phyloP scores from a whole-genome alignment of 2,113 vertebrate species.

The Cinclus mexicanus region DNA sequence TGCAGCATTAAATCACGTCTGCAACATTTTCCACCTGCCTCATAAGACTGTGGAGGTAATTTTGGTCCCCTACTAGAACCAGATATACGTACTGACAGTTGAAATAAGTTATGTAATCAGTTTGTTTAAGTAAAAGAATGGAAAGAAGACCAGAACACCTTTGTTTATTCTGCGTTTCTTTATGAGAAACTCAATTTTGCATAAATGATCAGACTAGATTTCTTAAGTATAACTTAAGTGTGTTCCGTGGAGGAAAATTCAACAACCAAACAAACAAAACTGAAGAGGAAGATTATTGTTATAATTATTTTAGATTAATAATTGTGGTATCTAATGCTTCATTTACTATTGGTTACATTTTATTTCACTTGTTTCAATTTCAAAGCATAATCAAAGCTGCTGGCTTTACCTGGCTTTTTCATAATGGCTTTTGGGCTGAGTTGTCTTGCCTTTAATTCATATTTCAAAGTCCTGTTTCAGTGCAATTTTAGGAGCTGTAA shows the following conservation, averaged over 20 bases:
- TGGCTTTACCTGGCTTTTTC: slow-evolving; percentile 29
- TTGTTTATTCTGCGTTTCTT: not conserved
- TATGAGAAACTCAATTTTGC: not conserved
- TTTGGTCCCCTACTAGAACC: not conserved
- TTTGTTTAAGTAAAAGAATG: not conserved
- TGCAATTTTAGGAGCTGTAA: slow-evolving; percentile 13
- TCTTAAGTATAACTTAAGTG: not conserved
- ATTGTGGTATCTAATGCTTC: not conserved
- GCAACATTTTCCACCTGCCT: not conserved
- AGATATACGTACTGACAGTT: not conserved
- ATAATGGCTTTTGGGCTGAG: slow-evolving; percentile 33
- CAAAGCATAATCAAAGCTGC: not conserved
- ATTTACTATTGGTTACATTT: not conserved
- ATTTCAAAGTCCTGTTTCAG: not conserved
- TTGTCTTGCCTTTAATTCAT: not conserved
- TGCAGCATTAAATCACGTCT: not conserved
- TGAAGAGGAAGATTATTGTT: not conserved
- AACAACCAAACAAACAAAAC: not conserved
- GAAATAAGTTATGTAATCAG: not conserved
- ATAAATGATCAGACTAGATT: not conserved
- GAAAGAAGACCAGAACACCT: not conserved
- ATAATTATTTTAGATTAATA: not conserved
- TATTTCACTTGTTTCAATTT: not conserved
- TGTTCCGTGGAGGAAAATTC: fast-evolving
- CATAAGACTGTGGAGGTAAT: not conserved